Conservation (phyloP, 2,888 invertebrate species). For the Choristoneura rosaceana region DNA sequence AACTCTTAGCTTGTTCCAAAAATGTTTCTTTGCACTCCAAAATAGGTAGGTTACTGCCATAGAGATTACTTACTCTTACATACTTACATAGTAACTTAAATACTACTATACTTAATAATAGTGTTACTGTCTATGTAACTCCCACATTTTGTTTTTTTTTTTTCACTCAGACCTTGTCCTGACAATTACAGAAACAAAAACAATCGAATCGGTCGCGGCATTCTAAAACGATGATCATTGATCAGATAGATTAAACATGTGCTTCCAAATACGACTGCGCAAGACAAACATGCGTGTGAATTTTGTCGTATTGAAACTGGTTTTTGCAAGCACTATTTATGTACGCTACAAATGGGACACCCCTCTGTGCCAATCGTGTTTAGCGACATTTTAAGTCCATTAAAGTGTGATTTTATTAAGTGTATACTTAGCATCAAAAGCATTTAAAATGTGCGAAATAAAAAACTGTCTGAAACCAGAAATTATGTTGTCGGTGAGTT, state of each 20-base stretch:
- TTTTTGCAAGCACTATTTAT: conserved; percentile 14
- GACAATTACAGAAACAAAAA: too few relatives aligned
- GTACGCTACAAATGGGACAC: conserved; percentile 18
- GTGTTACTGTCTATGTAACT: too few relatives aligned
- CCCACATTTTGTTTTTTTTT: too few relatives aligned
- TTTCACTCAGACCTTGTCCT: too few relatives aligned
- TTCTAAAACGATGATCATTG: too few relatives aligned
- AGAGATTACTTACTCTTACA: too few relatives aligned
- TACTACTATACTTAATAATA: too few relatives aligned
- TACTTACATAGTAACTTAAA: too few relatives aligned
- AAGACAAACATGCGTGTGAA: neutral
- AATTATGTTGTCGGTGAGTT: neutral
- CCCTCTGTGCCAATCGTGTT: conserved; percentile 7
- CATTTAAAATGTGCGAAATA: neutral
- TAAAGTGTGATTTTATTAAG: conserved; percentile 1
- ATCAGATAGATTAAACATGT: neutral
- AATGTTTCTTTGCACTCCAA: too few relatives aligned
- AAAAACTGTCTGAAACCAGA: neutral
- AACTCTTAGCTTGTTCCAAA: too few relatives aligned
- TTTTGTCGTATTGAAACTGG: conserved; percentile 16
- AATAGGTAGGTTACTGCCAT: too few relatives aligned
- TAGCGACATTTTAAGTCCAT: conserved; percentile 5
- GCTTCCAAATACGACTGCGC: neutral
- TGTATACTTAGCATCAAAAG: neutral
- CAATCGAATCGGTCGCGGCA: too few relatives aligned